Evolutionary conservation across 1,140 invertebrate species (phyloP).

Genomic region (Pararge aegeria): DNA sequence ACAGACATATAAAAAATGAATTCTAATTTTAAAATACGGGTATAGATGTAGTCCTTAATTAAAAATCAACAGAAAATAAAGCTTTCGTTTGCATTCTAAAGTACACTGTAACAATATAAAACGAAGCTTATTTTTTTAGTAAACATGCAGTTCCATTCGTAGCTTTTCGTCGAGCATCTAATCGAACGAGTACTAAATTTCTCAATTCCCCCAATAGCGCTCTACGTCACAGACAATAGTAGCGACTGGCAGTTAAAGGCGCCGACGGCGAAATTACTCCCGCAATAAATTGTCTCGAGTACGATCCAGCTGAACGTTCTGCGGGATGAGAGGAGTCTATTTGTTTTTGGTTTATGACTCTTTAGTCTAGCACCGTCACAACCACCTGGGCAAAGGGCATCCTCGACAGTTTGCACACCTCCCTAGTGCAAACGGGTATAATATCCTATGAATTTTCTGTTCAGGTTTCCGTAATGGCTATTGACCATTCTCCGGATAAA

Average conservation of each 20-base stretch:
- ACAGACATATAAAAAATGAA: too few species aligned
- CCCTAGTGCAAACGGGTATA: too few species aligned
- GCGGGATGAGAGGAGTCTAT: neutral
- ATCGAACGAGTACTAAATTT: conserved; percentile 4
- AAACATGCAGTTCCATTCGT: neutral
- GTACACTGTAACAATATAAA: too few species aligned
- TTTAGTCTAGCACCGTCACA: neutral
- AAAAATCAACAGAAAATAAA: too few species aligned
- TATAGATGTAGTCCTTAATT: too few species aligned
- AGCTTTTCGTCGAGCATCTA: neutral
- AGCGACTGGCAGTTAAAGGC: conserved; percentile 10
- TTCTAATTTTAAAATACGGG: too few species aligned
- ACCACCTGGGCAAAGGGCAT: too few species aligned
- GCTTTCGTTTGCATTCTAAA: too few species aligned
- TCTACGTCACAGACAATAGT: conserved; percentile 9
- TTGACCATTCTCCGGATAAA: too few species aligned
- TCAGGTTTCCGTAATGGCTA: too few species aligned
- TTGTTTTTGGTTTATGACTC: neutral
- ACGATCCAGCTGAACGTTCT: neutral
- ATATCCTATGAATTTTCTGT: too few species aligned
- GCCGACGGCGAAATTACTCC: conserved; percentile 9
- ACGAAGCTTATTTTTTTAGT: neutral
- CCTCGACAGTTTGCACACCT: too few species aligned
- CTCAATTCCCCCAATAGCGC: conserved; percentile 8
- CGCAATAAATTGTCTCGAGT: conserved; percentile 6